A percentile compares a stretch with the other conserved stretches of the same genome.
Evolutionary conservation across 1,140 invertebrate species (phyloP).

Genomic region (Zaprionus taronus): DNA sequence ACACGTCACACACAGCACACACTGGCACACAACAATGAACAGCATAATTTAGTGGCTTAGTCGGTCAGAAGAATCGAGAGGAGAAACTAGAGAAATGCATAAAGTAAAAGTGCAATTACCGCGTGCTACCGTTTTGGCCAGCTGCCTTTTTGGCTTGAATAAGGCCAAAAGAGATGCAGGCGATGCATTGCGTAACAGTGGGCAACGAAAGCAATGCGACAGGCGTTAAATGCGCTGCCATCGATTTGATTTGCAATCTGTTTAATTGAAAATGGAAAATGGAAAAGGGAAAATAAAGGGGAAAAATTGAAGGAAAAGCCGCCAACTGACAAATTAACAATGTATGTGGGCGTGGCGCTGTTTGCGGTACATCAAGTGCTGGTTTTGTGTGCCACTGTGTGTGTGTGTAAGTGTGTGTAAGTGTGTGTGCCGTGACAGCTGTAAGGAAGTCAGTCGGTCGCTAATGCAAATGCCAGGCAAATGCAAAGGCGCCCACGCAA

Average conservation of each 20-base stretch:
- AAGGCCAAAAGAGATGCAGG: conserved; percentile 31
- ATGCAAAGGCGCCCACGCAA: conserved; percentile 56
- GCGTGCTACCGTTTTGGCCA: conserved; percentile 35
- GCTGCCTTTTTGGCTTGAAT: conserved; percentile 27
- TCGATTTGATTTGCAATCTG: conserved; percentile 79
- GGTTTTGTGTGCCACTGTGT: conserved; percentile 30
- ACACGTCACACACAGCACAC: conserved; percentile 16
- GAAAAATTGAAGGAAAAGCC: conserved; percentile 22
- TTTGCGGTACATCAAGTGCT: conserved; percentile 42
- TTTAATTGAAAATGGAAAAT: conserved; percentile 70
- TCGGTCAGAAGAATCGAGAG: conserved; percentile 42
- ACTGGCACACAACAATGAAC: conserved; percentile 24
- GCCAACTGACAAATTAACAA: conserved; percentile 49
- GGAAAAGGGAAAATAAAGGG: conserved; percentile 3
- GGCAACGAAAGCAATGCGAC: conserved; percentile 70
- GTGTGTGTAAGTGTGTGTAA: conserved; percentile 34
- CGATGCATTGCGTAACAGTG: conserved; percentile 61
- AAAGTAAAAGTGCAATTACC: conserved; percentile 66
- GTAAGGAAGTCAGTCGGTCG: conserved; percentile 80
- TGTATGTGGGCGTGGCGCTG: conserved; percentile 39
- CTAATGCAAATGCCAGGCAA: conserved; percentile 61
- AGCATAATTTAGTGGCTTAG: conserved; percentile 41
- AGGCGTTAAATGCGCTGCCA: conserved; percentile 76
- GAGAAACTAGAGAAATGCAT: conserved; percentile 46
- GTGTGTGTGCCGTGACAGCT: conserved; percentile 57